These are phyloP conservation scores for Schizopygopsis pylzovi DNA, from an alignment of 2,797 vertebrate species.

Conservation along the genomic window DNA sequence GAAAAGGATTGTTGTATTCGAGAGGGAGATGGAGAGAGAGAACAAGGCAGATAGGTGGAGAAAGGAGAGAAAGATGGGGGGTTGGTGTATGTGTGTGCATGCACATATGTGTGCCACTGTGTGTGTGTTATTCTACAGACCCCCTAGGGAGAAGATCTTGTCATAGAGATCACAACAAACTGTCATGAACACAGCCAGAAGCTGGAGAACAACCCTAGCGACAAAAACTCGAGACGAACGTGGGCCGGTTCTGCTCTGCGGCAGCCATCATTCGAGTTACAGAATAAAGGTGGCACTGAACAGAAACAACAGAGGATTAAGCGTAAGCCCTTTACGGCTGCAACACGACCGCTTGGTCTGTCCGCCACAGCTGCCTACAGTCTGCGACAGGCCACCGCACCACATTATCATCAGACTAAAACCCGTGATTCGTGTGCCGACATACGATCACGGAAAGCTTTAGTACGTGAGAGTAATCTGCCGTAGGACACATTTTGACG, in stretches of 20 bases:
- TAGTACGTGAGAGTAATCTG: slow-evolving; percentile 33
- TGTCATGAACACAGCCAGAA: slow-evolving; percentile 79
- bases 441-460: background rate
- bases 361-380: slow-evolving; percentile 33
- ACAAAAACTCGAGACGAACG: slow-evolving; percentile 68
- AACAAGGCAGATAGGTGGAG: slow-evolving; percentile 49
- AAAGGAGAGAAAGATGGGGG: slow-evolving; percentile 48
- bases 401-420: slow-evolving; percentile 21
- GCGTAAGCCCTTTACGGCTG: slow-evolving; percentile 54
- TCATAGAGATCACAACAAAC: slow-evolving; percentile 79
- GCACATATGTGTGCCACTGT: slow-evolving; percentile 49
- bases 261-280: slow-evolving; percentile 52
- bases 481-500: slow-evolving; percentile 38
- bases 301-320: slow-evolving; percentile 58
- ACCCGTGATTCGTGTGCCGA: slow-evolving; percentile 18
- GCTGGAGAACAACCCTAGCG: slow-evolving; percentile 69
- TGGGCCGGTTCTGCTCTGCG: slow-evolving; percentile 62
- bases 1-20: slow-evolving; percentile 54
- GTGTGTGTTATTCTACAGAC: slow-evolving; percentile 56
- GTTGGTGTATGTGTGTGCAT: slow-evolving; percentile 51
- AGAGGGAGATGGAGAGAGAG: slow-evolving; percentile 63
- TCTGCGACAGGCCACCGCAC: background rate
- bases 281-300: slow-evolving; percentile 53
- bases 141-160: slow-evolving; percentile 74
- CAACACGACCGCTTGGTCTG: slow-evolving; percentile 8